Percentiles rank a stretch among this genome's conserved stretches.
Evolutionary conservation across 2,888 invertebrate species (phyloP).

Genomic region (Coenonympha arcania): DNA sequence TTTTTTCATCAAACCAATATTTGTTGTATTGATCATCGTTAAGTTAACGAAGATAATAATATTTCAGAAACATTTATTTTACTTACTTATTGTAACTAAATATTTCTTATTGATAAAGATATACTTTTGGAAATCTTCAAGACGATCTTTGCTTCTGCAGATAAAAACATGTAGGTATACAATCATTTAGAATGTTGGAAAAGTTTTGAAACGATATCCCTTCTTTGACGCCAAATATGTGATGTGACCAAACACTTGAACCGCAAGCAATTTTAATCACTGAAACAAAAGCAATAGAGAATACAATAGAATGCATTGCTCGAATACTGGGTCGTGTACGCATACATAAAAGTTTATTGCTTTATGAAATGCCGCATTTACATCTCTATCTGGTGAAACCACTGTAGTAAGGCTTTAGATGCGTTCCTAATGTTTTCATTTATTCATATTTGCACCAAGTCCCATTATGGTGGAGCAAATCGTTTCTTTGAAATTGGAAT

Average conservation of each 20-base stretch:
- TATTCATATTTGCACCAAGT: constrained; percentile 1
- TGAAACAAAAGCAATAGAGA: background rate
- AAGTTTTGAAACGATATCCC: background rate
- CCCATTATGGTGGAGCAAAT: background rate
- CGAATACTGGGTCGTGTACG: constrained; percentile 5
- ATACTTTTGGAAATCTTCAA: no score
- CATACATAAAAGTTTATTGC: constrained; percentile 18
- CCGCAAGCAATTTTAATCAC: background rate
- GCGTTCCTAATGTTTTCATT: constrained; percentile 10
- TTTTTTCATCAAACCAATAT: no score
- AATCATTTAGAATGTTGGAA: no score
- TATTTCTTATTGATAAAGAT: no score
- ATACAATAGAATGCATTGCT: constrained; percentile 1
- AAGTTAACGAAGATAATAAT: background rate
- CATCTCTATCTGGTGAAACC: constrained; percentile 16
- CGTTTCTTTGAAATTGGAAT: background rate
- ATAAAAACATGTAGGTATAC: no score
- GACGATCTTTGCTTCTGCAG: no score
- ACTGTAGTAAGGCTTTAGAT: constrained; percentile 1
- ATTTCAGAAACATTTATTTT: no score
- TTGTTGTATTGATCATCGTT: no score
- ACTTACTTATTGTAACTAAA: no score
- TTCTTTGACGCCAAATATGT: background rate
- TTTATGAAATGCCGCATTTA: constrained; percentile 17
- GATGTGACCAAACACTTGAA: background rate